Base-by-base conservation (phyloP, 2,797 vertebrate genomes). In the Sebastes hubbsi region DNA sequence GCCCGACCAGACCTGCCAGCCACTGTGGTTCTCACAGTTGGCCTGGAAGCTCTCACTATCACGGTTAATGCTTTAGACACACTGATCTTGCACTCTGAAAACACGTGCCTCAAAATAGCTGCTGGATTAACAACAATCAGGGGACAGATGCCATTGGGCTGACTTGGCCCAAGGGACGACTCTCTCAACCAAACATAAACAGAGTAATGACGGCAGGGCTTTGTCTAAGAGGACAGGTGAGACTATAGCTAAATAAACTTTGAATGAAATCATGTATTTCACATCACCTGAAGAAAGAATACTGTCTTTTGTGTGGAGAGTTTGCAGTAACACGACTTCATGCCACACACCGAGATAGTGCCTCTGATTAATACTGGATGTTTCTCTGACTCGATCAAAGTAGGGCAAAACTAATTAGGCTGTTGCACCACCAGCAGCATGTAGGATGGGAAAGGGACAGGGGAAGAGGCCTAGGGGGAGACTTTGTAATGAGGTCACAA, bases 401-500 rank as follows among this genome's bases (percentile, higher is more conserved):
- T 88, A 95, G 95, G 94, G 86, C 95, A 96, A 93, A 95, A 95
- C 94, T 95, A 96, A 96, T 96, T 95, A 95, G 93, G 90, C 87
- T 95, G 90, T 87, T 87, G 90, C 90, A 92, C 86, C 82, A 81
- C 85, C 82, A 80, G 81, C 88, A 88, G 82, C 86, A 87, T 55
- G 71, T 86, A 89, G 85, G 88, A 92, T 88, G 82, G 88, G 92
- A 92, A 91, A 87, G 90, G 92, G 92, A 93, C 89, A 80, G 85
- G 75, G 82, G 88, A 85, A 87, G 91, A 92, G 91, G 94, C 94
- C 95, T 87, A 76, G 80, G 82, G 95, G 94, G 94, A 90, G 82
- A 80, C 63, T 78, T 64, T 58, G 83, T 92, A 96, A 95, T 92
- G 92, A 95, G 95, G 95, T 93, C 93, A 92, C 88, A 94, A 92